Percentiles rank a stretch among this genome's conserved stretches.
Conservation (phyloP, 2,797 vertebrate species). For the Threskiornis aethiopicus region DNA sequence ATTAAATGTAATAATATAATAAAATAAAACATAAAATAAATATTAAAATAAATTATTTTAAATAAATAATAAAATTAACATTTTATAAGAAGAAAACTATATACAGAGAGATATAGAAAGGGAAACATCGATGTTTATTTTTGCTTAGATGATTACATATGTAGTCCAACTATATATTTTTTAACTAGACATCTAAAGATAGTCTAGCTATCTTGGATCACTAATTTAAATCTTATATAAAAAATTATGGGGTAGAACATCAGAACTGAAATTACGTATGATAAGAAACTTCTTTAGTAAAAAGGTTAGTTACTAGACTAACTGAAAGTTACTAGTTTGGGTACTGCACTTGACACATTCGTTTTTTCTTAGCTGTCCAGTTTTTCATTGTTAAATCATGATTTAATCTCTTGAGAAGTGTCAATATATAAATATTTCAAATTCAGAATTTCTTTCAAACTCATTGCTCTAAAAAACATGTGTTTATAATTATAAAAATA, state of each 20-base stretch:
- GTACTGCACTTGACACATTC: not conserved
- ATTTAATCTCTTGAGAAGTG: not conserved
- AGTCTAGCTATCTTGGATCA: not conserved
- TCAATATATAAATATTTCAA: not conserved
- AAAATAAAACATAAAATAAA: too few relatives aligned
- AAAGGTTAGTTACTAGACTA: not conserved
- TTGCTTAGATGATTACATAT: not conserved
- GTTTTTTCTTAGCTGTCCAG: not conserved
- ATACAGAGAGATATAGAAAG: not conserved
- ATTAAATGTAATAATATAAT: too few relatives aligned
- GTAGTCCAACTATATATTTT: not conserved
- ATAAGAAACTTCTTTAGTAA: not conserved
- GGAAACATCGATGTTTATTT: not conserved
- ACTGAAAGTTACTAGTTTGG: not conserved
- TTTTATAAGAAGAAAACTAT: not conserved
- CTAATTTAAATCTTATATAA: not conserved
- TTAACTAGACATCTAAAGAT: not conserved
- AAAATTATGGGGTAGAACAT: not conserved
- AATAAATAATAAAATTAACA: not conserved
- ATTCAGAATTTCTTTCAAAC: not conserved
- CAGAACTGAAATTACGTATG: not conserved
- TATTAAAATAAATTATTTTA: too few relatives aligned
- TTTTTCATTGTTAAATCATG: not conserved
- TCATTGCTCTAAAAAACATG: not conserved
- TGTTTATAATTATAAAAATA: not conserved